These are phyloP conservation scores for Chloroceryle inda DNA, from an alignment of 2,797 vertebrate species.

Conservation along the genomic window DNA sequence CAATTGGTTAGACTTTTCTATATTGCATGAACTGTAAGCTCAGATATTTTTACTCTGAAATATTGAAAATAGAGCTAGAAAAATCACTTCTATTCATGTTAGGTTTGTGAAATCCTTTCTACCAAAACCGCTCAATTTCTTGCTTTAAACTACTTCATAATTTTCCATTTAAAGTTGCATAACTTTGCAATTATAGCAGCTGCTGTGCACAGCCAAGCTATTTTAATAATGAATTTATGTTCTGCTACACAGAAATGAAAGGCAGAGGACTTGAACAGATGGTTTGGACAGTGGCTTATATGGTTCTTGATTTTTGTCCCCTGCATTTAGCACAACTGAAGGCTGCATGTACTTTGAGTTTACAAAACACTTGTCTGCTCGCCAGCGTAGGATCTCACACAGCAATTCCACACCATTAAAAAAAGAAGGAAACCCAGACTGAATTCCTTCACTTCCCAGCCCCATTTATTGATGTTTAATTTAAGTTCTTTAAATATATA, in stretches of 20 bases:
- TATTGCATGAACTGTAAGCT: not conserved
- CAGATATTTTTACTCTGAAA: not conserved
- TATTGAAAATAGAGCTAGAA: constrained; percentile 1
- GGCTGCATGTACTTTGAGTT: not conserved
- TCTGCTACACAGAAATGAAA: constrained; percentile 50
- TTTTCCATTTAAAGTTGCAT: constrained; percentile 59
- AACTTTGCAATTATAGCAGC: constrained; percentile 63
- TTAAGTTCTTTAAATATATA: not conserved
- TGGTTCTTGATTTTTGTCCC: constrained; percentile 40
- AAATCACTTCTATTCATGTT: not conserved
- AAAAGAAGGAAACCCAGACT: not conserved
- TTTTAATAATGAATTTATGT: constrained; percentile 71
- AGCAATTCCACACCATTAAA: not conserved
- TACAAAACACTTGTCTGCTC: constrained; percentile 51
- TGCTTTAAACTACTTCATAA: constrained; percentile 53
- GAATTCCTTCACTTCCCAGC: not conserved
- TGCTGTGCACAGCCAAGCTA: constrained; percentile 55
- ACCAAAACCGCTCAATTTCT: constrained; percentile 9
- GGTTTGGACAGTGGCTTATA: constrained; percentile 51
- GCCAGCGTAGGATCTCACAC: not conserved
- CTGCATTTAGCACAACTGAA: constrained; percentile 17
- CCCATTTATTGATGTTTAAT: not conserved
- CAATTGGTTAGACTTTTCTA: not conserved
- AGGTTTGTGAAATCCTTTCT: constrained; percentile 31
- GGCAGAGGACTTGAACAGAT: constrained; percentile 60